Conservation (phyloP, 2,888 invertebrate species). For the Lysandra coridon region DNA sequence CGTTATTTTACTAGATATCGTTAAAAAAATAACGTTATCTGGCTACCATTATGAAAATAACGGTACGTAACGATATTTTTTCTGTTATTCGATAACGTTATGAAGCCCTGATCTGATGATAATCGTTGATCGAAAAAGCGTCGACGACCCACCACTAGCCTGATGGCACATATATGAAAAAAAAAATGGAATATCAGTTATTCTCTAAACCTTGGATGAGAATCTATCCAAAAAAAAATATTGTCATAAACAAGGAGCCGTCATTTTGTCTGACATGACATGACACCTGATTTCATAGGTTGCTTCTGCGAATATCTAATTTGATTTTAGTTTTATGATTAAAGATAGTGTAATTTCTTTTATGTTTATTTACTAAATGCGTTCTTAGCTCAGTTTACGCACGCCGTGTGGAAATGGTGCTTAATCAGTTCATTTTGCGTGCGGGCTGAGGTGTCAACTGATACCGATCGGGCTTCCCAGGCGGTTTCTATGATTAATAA, state of each 20-base stretch:
- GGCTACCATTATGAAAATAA: too few species aligned
- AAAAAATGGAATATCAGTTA: too few species aligned
- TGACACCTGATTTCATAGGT: slow-evolving; percentile 73
- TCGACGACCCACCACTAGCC: too few species aligned
- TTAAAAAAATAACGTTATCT: too few species aligned
- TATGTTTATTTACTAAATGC: slow-evolving; percentile 46
- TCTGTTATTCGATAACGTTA: too few species aligned
- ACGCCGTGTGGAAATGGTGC: slow-evolving; percentile 50
- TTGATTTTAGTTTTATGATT: slow-evolving; percentile 56
- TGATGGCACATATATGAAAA: too few species aligned
- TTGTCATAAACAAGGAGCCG: slow-evolving; percentile 58
- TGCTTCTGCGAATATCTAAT: slow-evolving; percentile 65
- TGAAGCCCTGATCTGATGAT: too few species aligned
- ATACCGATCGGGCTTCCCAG: slow-evolving; percentile 62
- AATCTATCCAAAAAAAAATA: slow-evolving; percentile 36
- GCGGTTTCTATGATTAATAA: slow-evolving; percentile 74
- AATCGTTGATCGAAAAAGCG: too few species aligned
- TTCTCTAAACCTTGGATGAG: background rate
- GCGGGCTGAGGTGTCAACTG: slow-evolving; percentile 62
- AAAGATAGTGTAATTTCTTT: slow-evolving; percentile 51
- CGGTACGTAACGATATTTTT: too few species aligned
- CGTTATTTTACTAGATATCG: too few species aligned
- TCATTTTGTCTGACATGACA: slow-evolving; percentile 63
- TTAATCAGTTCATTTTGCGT: slow-evolving; percentile 47
- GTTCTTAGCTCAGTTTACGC: slow-evolving; percentile 44